Base-by-base conservation (phyloP, 1,140 invertebrate genomes). In the Drosophila trapezifrons region DNA sequence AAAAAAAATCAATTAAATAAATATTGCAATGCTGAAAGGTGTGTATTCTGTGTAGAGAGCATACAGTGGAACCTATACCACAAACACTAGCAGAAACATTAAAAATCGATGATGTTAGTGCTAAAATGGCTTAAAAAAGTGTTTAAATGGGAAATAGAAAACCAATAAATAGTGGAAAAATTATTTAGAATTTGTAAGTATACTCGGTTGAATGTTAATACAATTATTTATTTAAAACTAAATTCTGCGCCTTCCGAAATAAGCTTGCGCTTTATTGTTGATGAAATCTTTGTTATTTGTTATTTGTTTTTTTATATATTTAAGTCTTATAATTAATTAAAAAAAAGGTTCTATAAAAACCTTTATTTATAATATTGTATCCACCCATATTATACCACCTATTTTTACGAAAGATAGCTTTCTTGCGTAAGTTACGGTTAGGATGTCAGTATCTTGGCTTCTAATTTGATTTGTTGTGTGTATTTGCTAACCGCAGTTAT, bases 381-480 rank as follows among this genome's bases (percentile, higher is more conserved):
- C n/a, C 18, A n/a, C 2, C 22, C 17, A 45, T 18, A 18, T n/a
- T 8, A 56, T 15, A 10, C 45, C 45, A 20, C 6, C 15, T 46
- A 6, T 7, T 18, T 15, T 8, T 7, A 12, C 12, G 15, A n/a
- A 2, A 4, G 4, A 51, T 32, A 8, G 18, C 6, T 22, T 17
- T 47, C 6, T 2, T 8, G 13, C 6, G n/a, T n/a, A n/a, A n/a
- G n/a, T n/a, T n/a, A n/a, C n/a, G 58, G 32, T 27, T 55, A 10
- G 37, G 59, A 32, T 56, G 32, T 62, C 32, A 37, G 9, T 57
- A 17, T 49, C 40, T 20, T 6, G 17, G 29, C 2, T 10, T 18
- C 12, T 22, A 20, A 7, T 38, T 55, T n/a, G n/a, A 62, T 62
- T 15, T 56, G 10, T 18, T 56, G 7, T 63, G 29, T 29, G 17